A percentile compares a stretch with the other conserved stretches of the same genome.
These are phyloP conservation scores for Heliangelus exortis DNA, from an alignment of 2,797 vertebrate genomes.

Conservation along the genomic window DNA sequence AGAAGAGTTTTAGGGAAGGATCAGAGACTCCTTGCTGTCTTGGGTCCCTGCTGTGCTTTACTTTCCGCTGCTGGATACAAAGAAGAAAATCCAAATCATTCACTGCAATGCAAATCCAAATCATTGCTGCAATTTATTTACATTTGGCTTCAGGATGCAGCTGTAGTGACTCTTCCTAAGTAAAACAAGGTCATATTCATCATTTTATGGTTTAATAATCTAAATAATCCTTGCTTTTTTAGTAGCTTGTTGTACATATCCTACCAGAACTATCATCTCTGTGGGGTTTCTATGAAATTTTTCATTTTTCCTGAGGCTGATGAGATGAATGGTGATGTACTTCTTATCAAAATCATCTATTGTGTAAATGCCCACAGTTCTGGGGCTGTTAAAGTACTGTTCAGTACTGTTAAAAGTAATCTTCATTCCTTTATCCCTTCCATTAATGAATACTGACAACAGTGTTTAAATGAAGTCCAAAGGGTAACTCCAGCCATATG, in stretches of 20 bases:
- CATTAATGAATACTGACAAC: background rate
- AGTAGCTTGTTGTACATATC: background rate
- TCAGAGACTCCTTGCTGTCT: background rate
- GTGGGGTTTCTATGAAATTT: background rate
- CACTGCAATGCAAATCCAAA: background rate
- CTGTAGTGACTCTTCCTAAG: background rate
- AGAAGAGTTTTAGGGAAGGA: background rate
- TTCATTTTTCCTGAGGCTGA: background rate
- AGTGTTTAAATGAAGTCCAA: background rate
- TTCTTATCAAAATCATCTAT: constrained; percentile 17
- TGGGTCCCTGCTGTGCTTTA: background rate
- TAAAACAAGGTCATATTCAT: background rate
- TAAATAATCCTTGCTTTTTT: constrained; percentile 25
- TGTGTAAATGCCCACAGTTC: background rate
- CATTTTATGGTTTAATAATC: background rate
- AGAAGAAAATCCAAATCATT: background rate
- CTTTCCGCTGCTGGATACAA: background rate
- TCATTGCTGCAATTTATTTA: background rate
- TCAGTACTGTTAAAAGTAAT: background rate
- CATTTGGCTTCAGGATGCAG: background rate
- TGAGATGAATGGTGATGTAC: constrained; percentile 2
- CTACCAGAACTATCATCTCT: background rate
- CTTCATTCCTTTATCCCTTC: background rate
- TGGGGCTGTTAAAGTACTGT: background rate
- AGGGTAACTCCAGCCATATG: background rate